These are phyloP conservation scores for Paedocypris sp. DNA, from an alignment of 2,113 vertebrate genomes.

Conservation along the genomic window DNA sequence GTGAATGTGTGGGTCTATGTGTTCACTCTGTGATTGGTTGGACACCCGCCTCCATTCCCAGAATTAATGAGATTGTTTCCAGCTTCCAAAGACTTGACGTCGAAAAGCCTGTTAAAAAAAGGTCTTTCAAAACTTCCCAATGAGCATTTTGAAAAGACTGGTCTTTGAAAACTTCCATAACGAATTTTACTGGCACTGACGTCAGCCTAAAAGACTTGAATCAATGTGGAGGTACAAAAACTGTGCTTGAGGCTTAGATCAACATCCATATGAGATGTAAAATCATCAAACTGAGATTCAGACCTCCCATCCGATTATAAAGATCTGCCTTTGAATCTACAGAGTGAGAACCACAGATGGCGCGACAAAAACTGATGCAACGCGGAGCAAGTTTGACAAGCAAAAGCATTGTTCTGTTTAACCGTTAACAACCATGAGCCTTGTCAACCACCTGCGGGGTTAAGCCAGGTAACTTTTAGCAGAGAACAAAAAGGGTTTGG, in stretches of 20 bases:
- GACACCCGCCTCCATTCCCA: too few relatives aligned
- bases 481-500: neutral
- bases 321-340: neutral
- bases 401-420: slow-evolving; percentile 16
- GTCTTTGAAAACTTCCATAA: too few relatives aligned
- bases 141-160: too few relatives aligned
- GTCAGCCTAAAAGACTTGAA: too few relatives aligned
- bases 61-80: too few relatives aligned
- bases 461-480: neutral
- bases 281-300: slow-evolving; percentile 12
- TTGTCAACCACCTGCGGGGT: neutral
- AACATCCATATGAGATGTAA: neutral
- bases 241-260: neutral
- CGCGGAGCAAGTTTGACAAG: slow-evolving; percentile 27
- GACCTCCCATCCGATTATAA: neutral
- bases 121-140: too few relatives aligned
- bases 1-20: too few relatives aligned
- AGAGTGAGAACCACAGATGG: slow-evolving; percentile 1
- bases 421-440: neutral
- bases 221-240: too few relatives aligned
- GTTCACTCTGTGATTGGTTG: too few relatives aligned
- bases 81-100: too few relatives aligned
- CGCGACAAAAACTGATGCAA: slow-evolving; percentile 29
- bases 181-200: too few relatives aligned
- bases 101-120: too few relatives aligned